Conservation (phyloP, 2,888 invertebrate genomes). For the Chorisops tibialis region DNA sequence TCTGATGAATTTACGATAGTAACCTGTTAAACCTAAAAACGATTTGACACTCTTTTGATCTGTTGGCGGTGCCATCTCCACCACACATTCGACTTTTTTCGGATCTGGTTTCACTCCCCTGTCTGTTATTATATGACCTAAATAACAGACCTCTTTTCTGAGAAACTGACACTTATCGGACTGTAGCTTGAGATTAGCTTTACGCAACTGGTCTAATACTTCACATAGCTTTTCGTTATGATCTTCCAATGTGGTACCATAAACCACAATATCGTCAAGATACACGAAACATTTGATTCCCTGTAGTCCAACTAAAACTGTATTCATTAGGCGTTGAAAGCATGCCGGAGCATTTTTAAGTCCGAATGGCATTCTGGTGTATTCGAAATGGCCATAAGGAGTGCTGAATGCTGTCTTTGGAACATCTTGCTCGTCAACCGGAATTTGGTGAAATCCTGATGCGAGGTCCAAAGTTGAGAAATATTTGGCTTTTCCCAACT, state of each 20-base stretch:
- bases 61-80: background rate
- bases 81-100: background rate
- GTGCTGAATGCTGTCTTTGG: slow-evolving; percentile 12
- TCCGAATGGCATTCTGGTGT: too few species aligned
- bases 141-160: slow-evolving; percentile 3
- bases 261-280: slow-evolving; percentile 43
- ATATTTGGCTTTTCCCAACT: slow-evolving; percentile 38
- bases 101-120: slow-evolving; percentile 34
- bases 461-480: slow-evolving; percentile 38
- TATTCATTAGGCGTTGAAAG: slow-evolving; percentile 29
- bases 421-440: background rate
- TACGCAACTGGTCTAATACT: slow-evolving; percentile 36
- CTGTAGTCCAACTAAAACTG: slow-evolving; percentile 31
- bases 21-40: slow-evolving; percentile 6
- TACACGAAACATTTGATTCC: slow-evolving; percentile 42
- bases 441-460: slow-evolving; percentile 40
- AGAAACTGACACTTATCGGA: slow-evolving; percentile 37
- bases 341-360: slow-evolving; percentile 28
- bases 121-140: slow-evolving; percentile 40
- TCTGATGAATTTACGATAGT: background rate
- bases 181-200: slow-evolving; percentile 36
- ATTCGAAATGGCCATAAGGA: too few species aligned
- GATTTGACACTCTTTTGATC: background rate
- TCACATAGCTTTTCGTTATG: slow-evolving; percentile 35
- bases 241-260: slow-evolving; percentile 37